Evolutionary conservation across 1,140 invertebrate species (phyloP), one percentile per base, ranked within the genome.

Genomic region (Calliopsis andreniformis): DNA sequence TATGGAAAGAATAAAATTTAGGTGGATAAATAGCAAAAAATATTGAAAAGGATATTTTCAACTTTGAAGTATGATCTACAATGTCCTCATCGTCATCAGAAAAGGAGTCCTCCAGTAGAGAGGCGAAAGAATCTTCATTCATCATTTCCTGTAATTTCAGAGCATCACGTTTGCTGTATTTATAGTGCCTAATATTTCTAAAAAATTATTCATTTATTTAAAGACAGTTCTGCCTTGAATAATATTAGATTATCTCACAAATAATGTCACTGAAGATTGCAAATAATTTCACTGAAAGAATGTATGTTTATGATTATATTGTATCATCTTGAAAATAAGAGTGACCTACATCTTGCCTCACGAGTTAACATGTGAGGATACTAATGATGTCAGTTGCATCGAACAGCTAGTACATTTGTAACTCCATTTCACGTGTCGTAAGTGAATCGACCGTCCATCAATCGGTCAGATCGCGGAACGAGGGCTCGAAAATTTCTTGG

Each of bases 21-120:
- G 6, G 42, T 20, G 23, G 18, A 32, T 5, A 25, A n/a, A 62
- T 0, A 2, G 18, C 6, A 45, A 51, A 18, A 16, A 43, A n/a
- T 45, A 16, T 47, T 47, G 18, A 0, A 85, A 89, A 89, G 86
- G 86, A 89, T 88, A 87, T 88, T 82, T 82, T 83, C 76, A 86
- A 71, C 39, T 51, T 45, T 10, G 67, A 61, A 51, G 78, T 68
- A 43, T 75, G 47, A 45, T 71, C 69, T 39, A 80, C 63, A 30
- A 63, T 49, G n/a, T 81, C 59, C 4, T 32, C 30, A 12, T 64
- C 68, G 51, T 35, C 12, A 2, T 72, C 58, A 6, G 42, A 47
- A 2, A 56, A 56, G 1, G 76, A 66, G 59, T 78, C 69, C 0
- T 78, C 61, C 0, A 78, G 23, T 5, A 56, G 25, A 18, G 51